Base-by-base conservation (phyloP, 2,888 invertebrate species). In the Morinoia aosen region DNA sequence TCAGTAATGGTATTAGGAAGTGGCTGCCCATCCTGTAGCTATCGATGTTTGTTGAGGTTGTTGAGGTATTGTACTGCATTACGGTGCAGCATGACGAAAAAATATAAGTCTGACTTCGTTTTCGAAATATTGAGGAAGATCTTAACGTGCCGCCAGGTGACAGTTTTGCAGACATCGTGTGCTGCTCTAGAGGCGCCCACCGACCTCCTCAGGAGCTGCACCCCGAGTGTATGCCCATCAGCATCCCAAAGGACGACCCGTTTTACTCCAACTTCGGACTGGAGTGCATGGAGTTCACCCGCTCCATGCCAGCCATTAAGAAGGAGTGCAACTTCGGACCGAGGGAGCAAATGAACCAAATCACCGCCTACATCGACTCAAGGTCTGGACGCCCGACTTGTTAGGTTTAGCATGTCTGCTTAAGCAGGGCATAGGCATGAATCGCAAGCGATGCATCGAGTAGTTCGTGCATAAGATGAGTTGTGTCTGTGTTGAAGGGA, bases 351-450 rank as follows among this genome's bases (percentile, higher is more conserved):
- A 96, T 97, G 96, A 97, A 97, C 97, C 99, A 99, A 97, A 98
- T 98, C 0, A 98, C 98, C 0, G 98, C 98, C 0, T 99, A 98
- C 97, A 98, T 99, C 40, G 99, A 99, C 97, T 99, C 98, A 0
- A 96, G 96, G 95, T 96, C 88, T 12, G 76, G 76, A 76, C 76
- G 76, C 76, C 19, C 76, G 19, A 91, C 39, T 76, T 16, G 25
- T 76, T 76, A 76, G 16, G 8, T 33, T 76, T 76, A 25, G 19
- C 3, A 16, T 19, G 7, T 76, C 25, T 19, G 76, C n/a, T 19
- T 33, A 76, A 10, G 33, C 76, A 33, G 19, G 25, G 7, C 76
- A 76, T 14, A 76, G 76, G 33, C 61, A 33, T 33, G 25, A 76
- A 76, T 25, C 3, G 0, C 76, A 33, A 76, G 7, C 76, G 76